These are phyloP conservation scores for Scatophagus argus DNA, from an alignment of 2,113 vertebrate genomes.

Conservation along the genomic window DNA sequence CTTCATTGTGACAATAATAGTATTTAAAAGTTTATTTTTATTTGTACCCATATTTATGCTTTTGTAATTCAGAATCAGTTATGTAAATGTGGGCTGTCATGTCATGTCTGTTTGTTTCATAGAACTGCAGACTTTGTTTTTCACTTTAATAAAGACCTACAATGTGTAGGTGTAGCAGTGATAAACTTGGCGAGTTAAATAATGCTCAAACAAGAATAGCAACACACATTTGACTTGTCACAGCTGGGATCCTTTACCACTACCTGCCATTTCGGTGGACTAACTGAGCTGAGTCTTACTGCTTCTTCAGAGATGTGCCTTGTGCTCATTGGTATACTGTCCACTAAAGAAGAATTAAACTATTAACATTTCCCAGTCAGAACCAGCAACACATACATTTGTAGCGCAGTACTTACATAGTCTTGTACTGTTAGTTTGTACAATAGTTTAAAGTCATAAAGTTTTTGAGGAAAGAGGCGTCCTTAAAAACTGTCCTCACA, in stretches of 20 bases:
- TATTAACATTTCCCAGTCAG: not conserved
- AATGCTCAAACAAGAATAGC: conserved; percentile 28
- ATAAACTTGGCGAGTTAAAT: conserved; percentile 21
- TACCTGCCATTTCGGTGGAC: not conserved
- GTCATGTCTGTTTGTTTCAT: not conserved
- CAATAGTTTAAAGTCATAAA: not conserved
- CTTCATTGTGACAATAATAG: conserved; percentile 8
- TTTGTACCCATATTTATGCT: not conserved
- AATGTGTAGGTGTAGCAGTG: not conserved
- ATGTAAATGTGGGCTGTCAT: not conserved
- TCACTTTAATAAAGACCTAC: not conserved
- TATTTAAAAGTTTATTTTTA: not conserved
- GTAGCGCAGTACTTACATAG: no score
- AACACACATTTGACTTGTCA: conserved; percentile 11
- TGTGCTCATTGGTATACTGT: not conserved
- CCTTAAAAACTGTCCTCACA: not conserved
- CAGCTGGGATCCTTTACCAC: conserved; percentile 13
- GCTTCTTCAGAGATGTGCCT: not conserved
- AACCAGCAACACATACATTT: not conserved
- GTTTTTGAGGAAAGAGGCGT: not conserved
- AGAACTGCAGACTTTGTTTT: conserved; percentile 1
- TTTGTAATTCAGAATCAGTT: not conserved
- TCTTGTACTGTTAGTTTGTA: not conserved
- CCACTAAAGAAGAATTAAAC: not conserved
- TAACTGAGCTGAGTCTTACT: not conserved